These are phyloP conservation scores for Tetramorium parvispinum DNA, from an alignment of 1,140 invertebrate species.

Conservation along the genomic window DNA sequence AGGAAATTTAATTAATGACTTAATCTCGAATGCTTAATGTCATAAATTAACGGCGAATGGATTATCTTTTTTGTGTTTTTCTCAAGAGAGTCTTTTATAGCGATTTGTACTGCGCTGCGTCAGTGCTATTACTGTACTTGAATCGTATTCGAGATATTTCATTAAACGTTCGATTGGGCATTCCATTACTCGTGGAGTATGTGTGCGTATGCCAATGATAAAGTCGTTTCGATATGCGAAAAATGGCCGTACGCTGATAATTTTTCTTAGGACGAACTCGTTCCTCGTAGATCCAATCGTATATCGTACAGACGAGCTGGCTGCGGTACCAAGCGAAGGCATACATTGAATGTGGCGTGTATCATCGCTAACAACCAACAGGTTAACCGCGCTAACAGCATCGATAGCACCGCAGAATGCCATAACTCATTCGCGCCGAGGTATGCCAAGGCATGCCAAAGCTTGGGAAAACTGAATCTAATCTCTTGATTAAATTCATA, in stretches of 20 bases:
- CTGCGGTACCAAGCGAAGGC: conserved; percentile 18
- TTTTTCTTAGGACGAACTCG: conserved; percentile 35
- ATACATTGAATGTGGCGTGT: conserved; percentile 65
- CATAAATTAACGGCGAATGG: background rate
- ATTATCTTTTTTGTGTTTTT: background rate
- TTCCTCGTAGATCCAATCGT: conserved; percentile 56
- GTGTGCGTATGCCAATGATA: conserved; percentile 10
- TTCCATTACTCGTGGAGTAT: conserved; percentile 18
- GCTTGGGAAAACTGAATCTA: conserved; percentile 57
- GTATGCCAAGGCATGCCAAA: conserved; percentile 25
- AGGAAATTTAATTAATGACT: conserved; percentile 7
- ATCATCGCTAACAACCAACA: conserved; percentile 71
- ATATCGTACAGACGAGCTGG: conserved; percentile 35
- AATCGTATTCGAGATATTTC: conserved; percentile 15
- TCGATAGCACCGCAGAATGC: conserved; percentile 65
- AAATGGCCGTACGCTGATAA: conserved; percentile 28
- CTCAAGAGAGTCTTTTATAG: background rate
- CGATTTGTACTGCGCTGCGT: background rate
- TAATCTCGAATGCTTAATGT: background rate
- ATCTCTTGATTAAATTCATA: conserved; percentile 57
- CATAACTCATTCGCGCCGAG: conserved; percentile 53
- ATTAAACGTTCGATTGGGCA: conserved; percentile 22
- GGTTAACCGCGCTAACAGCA: conserved; percentile 65
- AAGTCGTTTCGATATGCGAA: conserved; percentile 44
- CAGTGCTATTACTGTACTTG: conserved; percentile 1